Evolutionary conservation across 64 coral and sea anemone species (phyloP), one percentile per base, ranked within the genome.

Genomic region (Montipora sp.): DNA sequence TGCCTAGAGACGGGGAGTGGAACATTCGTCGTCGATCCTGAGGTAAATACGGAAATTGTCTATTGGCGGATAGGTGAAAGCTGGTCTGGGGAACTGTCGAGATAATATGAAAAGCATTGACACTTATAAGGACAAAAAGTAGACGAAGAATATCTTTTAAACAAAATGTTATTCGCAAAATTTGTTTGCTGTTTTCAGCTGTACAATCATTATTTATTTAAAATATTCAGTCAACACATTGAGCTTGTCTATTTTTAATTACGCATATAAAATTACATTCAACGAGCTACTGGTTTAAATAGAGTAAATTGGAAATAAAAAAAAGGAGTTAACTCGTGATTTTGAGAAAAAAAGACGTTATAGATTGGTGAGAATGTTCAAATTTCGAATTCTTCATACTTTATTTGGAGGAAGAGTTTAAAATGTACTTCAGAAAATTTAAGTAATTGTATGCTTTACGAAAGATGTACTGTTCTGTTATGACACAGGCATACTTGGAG

Each of bases 1-100:
- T 85, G 82, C 82, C 71, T 71, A 85, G 82, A 85, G 63, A 85
- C 61, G 19, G 45, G 46, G 5, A 70, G 59, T 71, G 47, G 47
- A 85, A 49, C 49, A 85, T 72, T 72, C 5, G 9, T 71, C 82
- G 71, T 46, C 66, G 9, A 14, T 63, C 3, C 15, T 8, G 46
- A 21, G 8, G 46, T n/a, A 72, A 71, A 85, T 72, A 72, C 19
- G 82, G 82, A 85, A 85, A 70, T 85, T 70, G n/a, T 51, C 18
- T 19, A 6, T 7, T 71, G 7, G 9, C 4, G 46, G 14, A 1
- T 3, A 43, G n/a, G 9, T 24, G 21, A 46, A 75, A 45, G 60
- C 2, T 63, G 60, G 60, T 3, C 60, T 15, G 11, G 60, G 3
- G 60, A 75, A 75, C 9, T 75, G 24, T 45, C 73, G 13, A 46